Conservation (phyloP, 2,797 vertebrate genomes). For the Pelodytes ibericus region DNA sequence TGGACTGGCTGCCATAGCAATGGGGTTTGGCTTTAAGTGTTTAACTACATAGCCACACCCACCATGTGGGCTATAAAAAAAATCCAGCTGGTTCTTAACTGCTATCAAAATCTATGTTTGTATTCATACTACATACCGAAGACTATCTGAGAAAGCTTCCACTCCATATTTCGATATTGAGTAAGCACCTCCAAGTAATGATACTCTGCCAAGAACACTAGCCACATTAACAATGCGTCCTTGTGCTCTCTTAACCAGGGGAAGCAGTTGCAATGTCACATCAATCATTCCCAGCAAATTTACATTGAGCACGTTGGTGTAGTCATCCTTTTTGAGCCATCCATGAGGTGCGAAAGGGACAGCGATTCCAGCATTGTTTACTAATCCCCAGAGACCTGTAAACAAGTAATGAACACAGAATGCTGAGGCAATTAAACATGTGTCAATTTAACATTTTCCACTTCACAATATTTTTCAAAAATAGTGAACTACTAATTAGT, state of each 20-base stretch:
- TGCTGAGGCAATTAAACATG: no score
- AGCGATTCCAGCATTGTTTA: slow-evolving; percentile 81
- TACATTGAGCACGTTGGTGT: slow-evolving; percentile 72
- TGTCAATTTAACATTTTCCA: no score
- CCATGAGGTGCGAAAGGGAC: slow-evolving; percentile 76
- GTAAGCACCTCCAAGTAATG: slow-evolving; percentile 77
- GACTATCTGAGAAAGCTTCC: slow-evolving; percentile 84
- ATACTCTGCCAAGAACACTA: slow-evolving; percentile 78
- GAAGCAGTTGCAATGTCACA: slow-evolving; percentile 81
- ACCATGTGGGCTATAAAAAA: no score
- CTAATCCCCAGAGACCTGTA: slow-evolving; percentile 83
- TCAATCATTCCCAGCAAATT: slow-evolving; percentile 79
- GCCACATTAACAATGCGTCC: slow-evolving; percentile 82
- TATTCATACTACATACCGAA: slow-evolving; percentile 69
- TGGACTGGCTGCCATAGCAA: no score
- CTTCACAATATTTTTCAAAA: no score
- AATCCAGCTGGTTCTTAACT: no score
- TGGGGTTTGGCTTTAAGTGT: no score
- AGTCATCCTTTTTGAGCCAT: slow-evolving; percentile 83
- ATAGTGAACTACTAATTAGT: no score
- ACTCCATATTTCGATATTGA: slow-evolving; percentile 83
- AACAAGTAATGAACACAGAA: neutral
- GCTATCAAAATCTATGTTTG: no score
- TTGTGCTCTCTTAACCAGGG: slow-evolving; percentile 74
- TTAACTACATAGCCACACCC: no score